Base-by-base conservation (phyloP, 92 coral and sea anemone species). In the Siderastrea radians region DNA sequence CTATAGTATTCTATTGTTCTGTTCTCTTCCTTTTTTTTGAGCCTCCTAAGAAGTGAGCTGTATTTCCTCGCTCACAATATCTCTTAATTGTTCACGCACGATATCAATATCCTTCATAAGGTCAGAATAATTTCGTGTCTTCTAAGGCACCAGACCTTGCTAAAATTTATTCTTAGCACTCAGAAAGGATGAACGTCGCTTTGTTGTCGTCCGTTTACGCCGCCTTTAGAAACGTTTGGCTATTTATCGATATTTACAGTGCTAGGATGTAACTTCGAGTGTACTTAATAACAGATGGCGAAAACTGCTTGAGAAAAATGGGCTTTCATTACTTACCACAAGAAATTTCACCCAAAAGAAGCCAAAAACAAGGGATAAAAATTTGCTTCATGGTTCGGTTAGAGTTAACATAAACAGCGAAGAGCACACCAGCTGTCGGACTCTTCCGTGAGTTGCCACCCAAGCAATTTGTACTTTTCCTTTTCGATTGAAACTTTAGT, bases 401-500 rank as follows among this genome's bases (percentile, higher is more conserved):
- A 38, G 13, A 67, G 47, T 43, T 49, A 67, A 8, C 44, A 59
- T 45, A 45, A 7, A 10, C 38, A 15, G 43, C 3, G n/a, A 19
- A 72, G 8, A 3, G 7, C 38, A 57, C 67, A 3, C 1, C 67
- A 3, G 47, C 47, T 44, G 12, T 9, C 15, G 44, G 16, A 60
- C 15, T 44, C 69, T 3, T 75, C 8, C 47, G n/a, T 45, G 11
- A 4, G 47, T 19, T 75, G 63, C 7, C 49, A 6, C n/a, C 49
- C 15, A 65, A 68, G 14, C 45, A 80, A 66, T 65, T 52, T 66
- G 45, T 6, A 78, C 10, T 67, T 60, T 4, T 8, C 47, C 43
- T 50, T 19, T 26, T 62, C 3, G 75, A 26, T 64, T 12, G 65
- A 80, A 80, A 49, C 84, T 66, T 66, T 80, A 66, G 65, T 66